A percentile compares a stretch with the other conserved stretches of the same genome.
Evolutionary conservation across 2,888 invertebrate species (phyloP).

Genomic region (Brenthis ino): DNA sequence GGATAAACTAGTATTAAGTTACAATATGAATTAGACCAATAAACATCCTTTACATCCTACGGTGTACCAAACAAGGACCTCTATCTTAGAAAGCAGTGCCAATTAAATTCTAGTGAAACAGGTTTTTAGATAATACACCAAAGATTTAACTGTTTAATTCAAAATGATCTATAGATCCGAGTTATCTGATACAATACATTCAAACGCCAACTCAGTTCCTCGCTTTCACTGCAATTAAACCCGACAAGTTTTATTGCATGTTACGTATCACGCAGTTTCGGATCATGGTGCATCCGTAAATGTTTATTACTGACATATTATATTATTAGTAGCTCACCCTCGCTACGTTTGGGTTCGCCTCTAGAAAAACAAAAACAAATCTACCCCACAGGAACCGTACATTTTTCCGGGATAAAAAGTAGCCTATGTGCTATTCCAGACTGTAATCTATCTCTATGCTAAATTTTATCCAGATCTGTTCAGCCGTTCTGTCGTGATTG

Average conservation of each 20-base stretch:
- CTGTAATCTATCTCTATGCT: too few relatives aligned
- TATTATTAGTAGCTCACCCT: not conserved
- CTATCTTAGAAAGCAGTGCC: not conserved
- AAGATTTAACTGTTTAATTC: not conserved
- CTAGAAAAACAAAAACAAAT: too few relatives aligned
- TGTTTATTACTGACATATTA: constrained; percentile 1
- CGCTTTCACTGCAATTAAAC: constrained; percentile 58
- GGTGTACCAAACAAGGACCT: too few relatives aligned
- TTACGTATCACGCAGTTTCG: constrained; percentile 30
- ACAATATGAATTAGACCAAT: too few relatives aligned
- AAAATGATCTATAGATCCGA: constrained; percentile 9
- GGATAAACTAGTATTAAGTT: too few relatives aligned
- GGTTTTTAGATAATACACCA: not conserved
- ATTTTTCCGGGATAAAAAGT: too few relatives aligned
- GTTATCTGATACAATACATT: constrained; percentile 28
- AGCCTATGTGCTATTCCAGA: too few relatives aligned
- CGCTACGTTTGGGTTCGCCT: too few relatives aligned
- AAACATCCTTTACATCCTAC: too few relatives aligned
- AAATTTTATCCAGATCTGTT: too few relatives aligned
- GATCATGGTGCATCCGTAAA: constrained; percentile 21
- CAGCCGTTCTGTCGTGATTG: too few relatives aligned
- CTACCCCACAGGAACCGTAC: too few relatives aligned
- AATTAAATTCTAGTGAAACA: not conserved
- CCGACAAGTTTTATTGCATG: constrained; percentile 37
- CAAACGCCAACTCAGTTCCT: constrained; percentile 46